Evolutionary conservation across 2,888 invertebrate genomes (phyloP).

Genomic region (Cepaea hortensis): DNA sequence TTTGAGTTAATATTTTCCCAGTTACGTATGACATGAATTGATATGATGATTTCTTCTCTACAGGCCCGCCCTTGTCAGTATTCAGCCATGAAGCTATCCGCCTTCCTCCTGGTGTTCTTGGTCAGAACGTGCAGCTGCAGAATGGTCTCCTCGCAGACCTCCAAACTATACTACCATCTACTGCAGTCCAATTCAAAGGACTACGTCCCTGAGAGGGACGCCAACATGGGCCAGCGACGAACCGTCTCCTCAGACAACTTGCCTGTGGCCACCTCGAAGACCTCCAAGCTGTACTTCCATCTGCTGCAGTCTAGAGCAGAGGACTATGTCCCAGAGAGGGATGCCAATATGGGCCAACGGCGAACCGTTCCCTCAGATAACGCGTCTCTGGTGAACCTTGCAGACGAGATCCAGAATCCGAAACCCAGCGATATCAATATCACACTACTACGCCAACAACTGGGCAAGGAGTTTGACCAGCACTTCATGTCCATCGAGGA

Average conservation of each 20-base stretch:
- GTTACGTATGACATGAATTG: too few species aligned
- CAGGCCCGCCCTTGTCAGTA: too few species aligned
- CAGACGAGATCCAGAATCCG: constrained; percentile 11
- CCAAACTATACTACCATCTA: background rate
- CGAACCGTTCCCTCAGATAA: constrained; percentile 12
- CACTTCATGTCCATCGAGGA: constrained; percentile 27
- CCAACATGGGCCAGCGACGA: too few species aligned
- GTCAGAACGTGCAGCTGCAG: too few species aligned
- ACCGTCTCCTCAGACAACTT: too few species aligned
- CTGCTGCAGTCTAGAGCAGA: background rate
- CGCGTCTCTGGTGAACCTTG: constrained; percentile 14
- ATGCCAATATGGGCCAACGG: background rate
- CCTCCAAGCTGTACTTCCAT: background rate
- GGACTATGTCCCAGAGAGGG: background rate
- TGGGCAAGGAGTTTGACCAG: constrained; percentile 2
- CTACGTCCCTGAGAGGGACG: too few species aligned
- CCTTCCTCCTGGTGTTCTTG: too few species aligned
- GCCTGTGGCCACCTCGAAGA: too few species aligned
- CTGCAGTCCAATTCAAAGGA: too few species aligned
- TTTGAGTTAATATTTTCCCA: too few species aligned
- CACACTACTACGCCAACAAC: background rate
- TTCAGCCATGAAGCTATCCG: too few species aligned
- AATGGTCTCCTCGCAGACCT: background rate
- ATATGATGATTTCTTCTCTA: too few species aligned
- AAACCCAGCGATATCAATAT: constrained; percentile 14